Base-by-base conservation (phyloP, 2,113 vertebrate genomes). In the Aspidoscelis tigris region DNA sequence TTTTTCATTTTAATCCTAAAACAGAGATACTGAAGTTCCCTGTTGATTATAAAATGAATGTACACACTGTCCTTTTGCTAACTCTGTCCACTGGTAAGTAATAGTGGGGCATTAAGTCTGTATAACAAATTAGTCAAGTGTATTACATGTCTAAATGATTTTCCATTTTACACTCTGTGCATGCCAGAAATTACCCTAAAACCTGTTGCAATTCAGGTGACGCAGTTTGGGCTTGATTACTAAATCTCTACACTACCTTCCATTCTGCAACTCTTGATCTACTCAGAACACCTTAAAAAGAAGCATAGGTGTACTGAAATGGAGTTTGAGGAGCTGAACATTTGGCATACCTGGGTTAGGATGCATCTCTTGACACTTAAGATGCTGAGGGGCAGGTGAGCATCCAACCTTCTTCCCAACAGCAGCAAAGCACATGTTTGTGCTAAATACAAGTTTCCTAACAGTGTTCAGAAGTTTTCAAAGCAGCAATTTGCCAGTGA, bases 1-100 rank as follows among this genome's bases (percentile, higher is more conserved):
- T 92, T 78, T 87, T 89, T 88, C 88, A 93, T 80, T 86, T 87
- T 91, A 90, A 87, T 92, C 89, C 93, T 87, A 91, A 85, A 91
- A 91, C 44, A 83, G 82, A 92, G 84, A 91, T 85, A 90, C 58
- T 88, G 53, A 78, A 91, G 93, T 93, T 0, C n/a, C 89, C 4
- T 44, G 76, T 78, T 80, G 75, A 43, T 87, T 90, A 84, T 8
- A 91, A 9, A 91, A 6, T 2, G 20, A 83, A 82, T 16, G 18
- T 71, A 61, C 66, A 33, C 78, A 72, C 84, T 22, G 53, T 81
- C 66, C 84, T 86, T 87, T 87, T 71, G 83, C 77, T 87, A 88
- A 76, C 44, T 74, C 68, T 55, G 82, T 87, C 78, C 83, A 73
- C 70, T 84, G 16, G 81, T 53, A 71, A 80, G 87, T 86, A 90